Evolutionary conservation across 37 sponge, comb jelly and placozoan species (phyloP), one percentile per base, ranked within the genome.

Genomic region (Hormiphora californensis): DNA sequence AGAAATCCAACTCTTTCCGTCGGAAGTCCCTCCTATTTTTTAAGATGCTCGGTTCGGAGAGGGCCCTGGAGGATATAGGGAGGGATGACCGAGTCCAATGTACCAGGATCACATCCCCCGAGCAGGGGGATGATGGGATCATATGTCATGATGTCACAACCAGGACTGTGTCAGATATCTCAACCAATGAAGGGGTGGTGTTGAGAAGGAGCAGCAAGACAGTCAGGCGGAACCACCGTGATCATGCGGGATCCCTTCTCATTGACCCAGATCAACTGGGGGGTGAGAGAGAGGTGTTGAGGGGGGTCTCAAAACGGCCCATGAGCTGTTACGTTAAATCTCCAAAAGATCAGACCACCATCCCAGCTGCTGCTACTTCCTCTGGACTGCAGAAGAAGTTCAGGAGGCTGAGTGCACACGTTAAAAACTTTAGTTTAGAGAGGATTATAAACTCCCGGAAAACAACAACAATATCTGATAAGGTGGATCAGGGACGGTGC

Each of bases 11-110:
- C 81, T 73, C 81, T n/a, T 73, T 73, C 46, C 40, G 35, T n/a
- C 9, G 81, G 44, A 73, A 73, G 44, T 40, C 44, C 22, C 81
- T 73, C 27, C 81, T 73, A 43, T 73, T 73, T 46, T 73, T 73
- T 46, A 73, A 40, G 81, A 73, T 73, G 81, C 27, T 73, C 12
- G 81, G 81, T 12, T 73, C 81, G 1, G 35, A 39, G 2, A 3
- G 23, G 11, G 46, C 38, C 5, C 7, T 28, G 27, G 27, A 57
- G 61, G n/a, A 30, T 57, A 30, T 57, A 5, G 3, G 61, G 5
- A 30, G 27, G 22, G 61, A 57, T 5, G 61, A 57, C 5, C 53
- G 12, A 49, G 53, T 49, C 53, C 53, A 49, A 15, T n/a, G n/a
- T n/a, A n/a, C n/a, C n/a, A n/a, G n/a, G n/a, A n/a, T n/a, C n/a